phyloP scores from a whole-genome alignment of 2,113 vertebrate genomes.

The Agelaius tricolor region DNA sequence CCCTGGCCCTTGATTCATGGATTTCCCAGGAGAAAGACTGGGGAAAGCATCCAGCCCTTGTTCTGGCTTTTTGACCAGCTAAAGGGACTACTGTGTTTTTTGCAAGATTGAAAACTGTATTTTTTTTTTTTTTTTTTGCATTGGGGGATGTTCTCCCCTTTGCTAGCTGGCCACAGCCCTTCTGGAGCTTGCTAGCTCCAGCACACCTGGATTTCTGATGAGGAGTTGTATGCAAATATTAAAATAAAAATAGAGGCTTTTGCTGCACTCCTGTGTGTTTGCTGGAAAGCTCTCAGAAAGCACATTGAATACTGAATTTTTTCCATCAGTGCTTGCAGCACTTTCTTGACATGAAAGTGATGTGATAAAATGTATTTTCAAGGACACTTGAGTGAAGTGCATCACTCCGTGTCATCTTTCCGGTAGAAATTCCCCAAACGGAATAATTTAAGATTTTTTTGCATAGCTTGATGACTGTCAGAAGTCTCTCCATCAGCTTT shows the following conservation, averaged over 20 bases:
- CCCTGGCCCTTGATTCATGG: neutral
- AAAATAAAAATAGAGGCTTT: neutral
- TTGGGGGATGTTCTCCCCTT: neutral
- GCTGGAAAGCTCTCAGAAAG: conserved; percentile 3
- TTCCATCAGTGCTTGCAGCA: conserved; percentile 7
- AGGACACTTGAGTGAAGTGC: conserved; percentile 33
- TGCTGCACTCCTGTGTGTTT: neutral
- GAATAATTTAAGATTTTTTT: conserved; percentile 26
- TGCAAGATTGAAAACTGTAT: neutral
- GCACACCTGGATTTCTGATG: neutral
- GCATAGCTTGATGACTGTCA: neutral
- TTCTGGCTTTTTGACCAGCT: neutral
- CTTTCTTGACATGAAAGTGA: conserved; percentile 34
- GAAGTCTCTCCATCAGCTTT: neutral
- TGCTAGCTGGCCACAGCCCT: neutral
- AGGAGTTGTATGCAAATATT: neutral
- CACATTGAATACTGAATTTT: neutral
- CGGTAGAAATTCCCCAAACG: neutral
- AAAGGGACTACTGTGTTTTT: neutral
- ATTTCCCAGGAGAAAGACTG: neutral
- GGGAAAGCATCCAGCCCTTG: neutral
- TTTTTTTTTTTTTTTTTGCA: neutral
- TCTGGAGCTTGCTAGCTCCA: neutral
- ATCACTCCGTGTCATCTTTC: conserved; percentile 46
- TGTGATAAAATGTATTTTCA: conserved; percentile 7